Evolutionary conservation across 2,797 vertebrate species (phyloP), one percentile per base, ranked within the genome.

Genomic region (Parauchenoglanis punctatus): DNA sequence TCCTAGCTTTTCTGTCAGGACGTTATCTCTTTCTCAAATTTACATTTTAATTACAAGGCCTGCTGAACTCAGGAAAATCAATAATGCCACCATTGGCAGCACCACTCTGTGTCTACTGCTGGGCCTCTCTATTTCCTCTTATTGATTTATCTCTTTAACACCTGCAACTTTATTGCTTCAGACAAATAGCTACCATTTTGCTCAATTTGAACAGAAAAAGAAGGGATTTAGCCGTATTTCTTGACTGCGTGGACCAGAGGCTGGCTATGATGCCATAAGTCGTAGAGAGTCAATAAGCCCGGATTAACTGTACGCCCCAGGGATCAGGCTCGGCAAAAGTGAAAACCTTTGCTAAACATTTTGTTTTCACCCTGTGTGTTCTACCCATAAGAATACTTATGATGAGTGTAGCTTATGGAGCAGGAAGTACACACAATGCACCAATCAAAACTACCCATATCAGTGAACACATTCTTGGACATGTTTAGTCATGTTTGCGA

Each of bases 11-110:
- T 96, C 97, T 98, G 97, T 97, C 97, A 98, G 97, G 97, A 98
- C 97, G 95, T 97, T 97, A 97, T 98, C 98, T 97, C 96, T 97
- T 96, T 97, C 97, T 97, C 97, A 97, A 97, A 99, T 99, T 99
- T 99, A 99, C 98, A 99, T 99, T 98, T 99, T 99, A 99, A 99
- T 99, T 99, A 99, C 97, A 97, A 98, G 97, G 96, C 97, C 97
- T 97, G 97, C 97, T 97, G 97, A 97, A 97, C 96, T 95, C 95
- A 93, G 93, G 92, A 94, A 97, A 97, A 99, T 99, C 98, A 96
- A 99, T 99, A 97, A 93, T 93, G 95, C 95, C 96, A 95, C 96
- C 96, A 92, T 95, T 93, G 93, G 93, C 94, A 91, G 95, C 94
- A 95, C 91, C 93, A 93, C 90, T 91, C 92, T 92, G 83, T 91